Percentiles rank a stretch among this genome's conserved stretches.
Evolutionary conservation across 2,113 vertebrate species (phyloP).

Genomic region (Aspiorhynchus laticeps): DNA sequence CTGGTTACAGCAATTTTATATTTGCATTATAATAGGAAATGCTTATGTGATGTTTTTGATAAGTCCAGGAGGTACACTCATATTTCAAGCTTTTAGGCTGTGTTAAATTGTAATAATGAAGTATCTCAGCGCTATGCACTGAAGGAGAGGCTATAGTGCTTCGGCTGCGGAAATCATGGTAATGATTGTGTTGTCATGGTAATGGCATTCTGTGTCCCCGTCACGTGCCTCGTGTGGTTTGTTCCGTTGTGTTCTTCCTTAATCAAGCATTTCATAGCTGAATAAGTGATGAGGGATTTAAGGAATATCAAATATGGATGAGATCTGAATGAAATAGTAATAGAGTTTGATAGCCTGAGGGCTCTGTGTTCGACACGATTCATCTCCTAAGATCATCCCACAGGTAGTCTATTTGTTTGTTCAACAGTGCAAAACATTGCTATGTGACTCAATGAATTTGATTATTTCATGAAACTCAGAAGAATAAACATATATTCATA

Average conservation of each 20-base stretch:
- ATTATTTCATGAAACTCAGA: neutral
- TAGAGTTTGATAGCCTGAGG: conserved; percentile 50
- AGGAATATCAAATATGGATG: conserved; percentile 58
- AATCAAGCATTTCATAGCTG: conserved; percentile 28
- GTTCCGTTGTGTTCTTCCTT: conserved; percentile 20
- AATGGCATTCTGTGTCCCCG: conserved; percentile 37
- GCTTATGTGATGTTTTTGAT: neutral
- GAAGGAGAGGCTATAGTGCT: conserved; percentile 6
- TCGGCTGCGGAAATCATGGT: conserved; percentile 37
- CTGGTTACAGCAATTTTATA: neutral
- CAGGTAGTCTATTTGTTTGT: neutral
- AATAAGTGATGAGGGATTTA: conserved; percentile 43
- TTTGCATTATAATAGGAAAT: too few relatives aligned
- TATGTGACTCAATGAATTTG: neutral
- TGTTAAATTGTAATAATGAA: neutral
- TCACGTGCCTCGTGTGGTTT: neutral
- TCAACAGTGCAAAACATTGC: neutral
- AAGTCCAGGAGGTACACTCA: neutral
- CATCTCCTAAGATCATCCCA: neutral
- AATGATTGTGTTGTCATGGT: conserved; percentile 68
- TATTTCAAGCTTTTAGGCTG: neutral
- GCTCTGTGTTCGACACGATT: neutral
- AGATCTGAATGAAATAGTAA: conserved; percentile 61
- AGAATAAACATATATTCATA: neutral
- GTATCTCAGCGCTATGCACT: conserved; percentile 21